These are phyloP conservation scores for Vulpes ferrilata DNA, from an alignment of 2,113 vertebrate species.

Conservation along the genomic window DNA sequence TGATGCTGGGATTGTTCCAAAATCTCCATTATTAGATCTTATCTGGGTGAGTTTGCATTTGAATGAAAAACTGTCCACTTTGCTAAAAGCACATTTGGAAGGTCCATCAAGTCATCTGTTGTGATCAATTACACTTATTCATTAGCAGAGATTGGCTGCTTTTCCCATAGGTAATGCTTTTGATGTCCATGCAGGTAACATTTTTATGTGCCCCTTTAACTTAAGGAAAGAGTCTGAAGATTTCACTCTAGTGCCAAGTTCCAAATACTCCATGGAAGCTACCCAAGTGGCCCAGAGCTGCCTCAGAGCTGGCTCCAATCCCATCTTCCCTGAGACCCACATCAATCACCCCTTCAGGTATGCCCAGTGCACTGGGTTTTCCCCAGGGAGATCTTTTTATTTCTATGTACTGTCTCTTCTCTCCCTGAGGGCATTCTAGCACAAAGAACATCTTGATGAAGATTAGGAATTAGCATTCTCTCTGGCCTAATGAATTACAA, in stretches of 20 bases:
- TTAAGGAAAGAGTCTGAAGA: constrained; percentile 62
- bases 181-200: constrained; percentile 50
- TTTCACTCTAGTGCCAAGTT: constrained; percentile 54
- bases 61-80: constrained; percentile 80
- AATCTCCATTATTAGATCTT: constrained; percentile 82
- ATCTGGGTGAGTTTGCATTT: constrained; percentile 75
- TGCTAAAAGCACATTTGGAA: constrained; percentile 83
- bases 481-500: background rate
- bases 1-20: constrained; percentile 79
- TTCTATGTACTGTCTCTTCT: background rate
- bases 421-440: background rate
- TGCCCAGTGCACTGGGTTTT: background rate
- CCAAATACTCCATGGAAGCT: constrained; percentile 52
- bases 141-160: constrained; percentile 75
- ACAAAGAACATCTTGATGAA: background rate
- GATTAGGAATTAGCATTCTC: background rate
- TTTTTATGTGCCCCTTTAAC: constrained; percentile 70
- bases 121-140: constrained; percentile 82
- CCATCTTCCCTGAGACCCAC: background rate
- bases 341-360: constrained; percentile 30
- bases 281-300: background rate
- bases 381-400: constrained; percentile 29
- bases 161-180: constrained; percentile 70
- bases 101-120: constrained; percentile 75
- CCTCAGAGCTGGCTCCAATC: constrained; percentile 54